Conservation (phyloP, 2,797 vertebrate genomes). For the Chromis chromis region DNA sequence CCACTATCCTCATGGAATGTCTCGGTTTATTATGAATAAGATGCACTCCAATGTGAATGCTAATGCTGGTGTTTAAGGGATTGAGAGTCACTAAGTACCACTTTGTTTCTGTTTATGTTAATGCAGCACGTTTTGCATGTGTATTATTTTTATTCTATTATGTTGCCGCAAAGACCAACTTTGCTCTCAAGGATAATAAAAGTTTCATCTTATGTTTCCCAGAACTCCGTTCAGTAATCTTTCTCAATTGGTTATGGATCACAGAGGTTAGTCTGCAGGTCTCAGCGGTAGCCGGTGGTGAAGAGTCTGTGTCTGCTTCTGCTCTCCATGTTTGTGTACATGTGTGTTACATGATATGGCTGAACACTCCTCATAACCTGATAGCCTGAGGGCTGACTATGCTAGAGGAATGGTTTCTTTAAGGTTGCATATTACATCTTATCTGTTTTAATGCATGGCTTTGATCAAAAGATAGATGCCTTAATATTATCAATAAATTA, state of each 20-base stretch:
- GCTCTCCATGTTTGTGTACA: slow-evolving; percentile 69
- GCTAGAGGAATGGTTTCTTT: slow-evolving; percentile 28
- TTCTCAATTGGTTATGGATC: slow-evolving; percentile 72
- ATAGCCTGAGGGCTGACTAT: slow-evolving; percentile 19
- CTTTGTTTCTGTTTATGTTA: slow-evolving; percentile 30
- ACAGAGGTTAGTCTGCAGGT: slow-evolving; percentile 62
- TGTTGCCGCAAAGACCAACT: slow-evolving; percentile 30
- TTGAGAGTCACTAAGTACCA: background rate
- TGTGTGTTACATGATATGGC: slow-evolving; percentile 73
- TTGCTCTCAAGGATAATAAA: slow-evolving; percentile 24
- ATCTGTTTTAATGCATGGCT: background rate
- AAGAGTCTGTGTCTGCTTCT: slow-evolving; percentile 48
- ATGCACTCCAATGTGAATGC: slow-evolving; percentile 18
- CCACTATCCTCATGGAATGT: slow-evolving; percentile 65
- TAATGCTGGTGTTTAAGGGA: slow-evolving; percentile 38
- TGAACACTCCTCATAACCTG: slow-evolving; percentile 46
- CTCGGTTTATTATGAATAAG: slow-evolving; percentile 61
- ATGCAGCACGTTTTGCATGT: background rate
- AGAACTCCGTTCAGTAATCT: slow-evolving; percentile 65
- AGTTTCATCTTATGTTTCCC: slow-evolving; percentile 53
- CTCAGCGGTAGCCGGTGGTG: slow-evolving; percentile 42
- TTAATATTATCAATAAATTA: background rate
- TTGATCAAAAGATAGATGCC: background rate
- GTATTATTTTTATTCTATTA: slow-evolving; percentile 3
- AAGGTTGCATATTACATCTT: background rate